phyloP scores from a whole-genome alignment of 2,888 invertebrate genomes.

The Parascotia fuliginaria region DNA sequence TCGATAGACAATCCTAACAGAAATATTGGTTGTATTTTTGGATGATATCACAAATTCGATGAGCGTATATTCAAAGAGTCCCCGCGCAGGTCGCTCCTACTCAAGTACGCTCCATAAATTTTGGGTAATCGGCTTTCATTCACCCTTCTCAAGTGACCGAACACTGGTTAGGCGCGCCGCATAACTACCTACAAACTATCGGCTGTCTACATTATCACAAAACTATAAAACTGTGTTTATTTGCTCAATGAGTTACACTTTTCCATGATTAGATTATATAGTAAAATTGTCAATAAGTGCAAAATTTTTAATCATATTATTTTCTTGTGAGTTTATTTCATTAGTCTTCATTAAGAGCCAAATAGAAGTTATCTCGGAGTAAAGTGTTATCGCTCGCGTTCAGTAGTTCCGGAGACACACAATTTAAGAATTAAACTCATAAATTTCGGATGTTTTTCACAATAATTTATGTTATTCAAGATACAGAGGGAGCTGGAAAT shows the following conservation, averaged over 20 bases:
- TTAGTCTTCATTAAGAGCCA: neutral
- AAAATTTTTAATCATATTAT: too few species aligned
- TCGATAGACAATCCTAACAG: too few species aligned
- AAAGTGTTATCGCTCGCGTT: conserved; percentile 18
- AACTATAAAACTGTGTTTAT: too few species aligned
- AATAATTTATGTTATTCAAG: conserved; percentile 39
- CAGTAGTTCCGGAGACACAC: conserved; percentile 22
- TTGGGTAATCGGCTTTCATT: conserved; percentile 10
- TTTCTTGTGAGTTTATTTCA: neutral
- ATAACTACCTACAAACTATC: conserved; percentile 1
- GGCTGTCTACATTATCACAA: too few species aligned
- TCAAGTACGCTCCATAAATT: conserved; percentile 10
- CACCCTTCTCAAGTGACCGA: conserved; percentile 2
- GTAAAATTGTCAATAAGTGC: too few species aligned
- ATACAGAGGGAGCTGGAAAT: conserved; percentile 25
- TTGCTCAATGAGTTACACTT: too few species aligned
- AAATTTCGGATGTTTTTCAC: conserved; percentile 31
- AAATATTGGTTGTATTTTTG: neutral
- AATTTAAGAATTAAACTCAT: conserved; percentile 36
- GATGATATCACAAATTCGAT: neutral
- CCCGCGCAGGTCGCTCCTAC: neutral
- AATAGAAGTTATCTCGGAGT: conserved; percentile 4
- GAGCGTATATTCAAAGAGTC: neutral
- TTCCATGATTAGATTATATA: too few species aligned
- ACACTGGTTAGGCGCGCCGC: neutral